phyloP scores from a whole-genome alignment of 2,113 vertebrate genomes.

The Ciconia stormi region DNA sequence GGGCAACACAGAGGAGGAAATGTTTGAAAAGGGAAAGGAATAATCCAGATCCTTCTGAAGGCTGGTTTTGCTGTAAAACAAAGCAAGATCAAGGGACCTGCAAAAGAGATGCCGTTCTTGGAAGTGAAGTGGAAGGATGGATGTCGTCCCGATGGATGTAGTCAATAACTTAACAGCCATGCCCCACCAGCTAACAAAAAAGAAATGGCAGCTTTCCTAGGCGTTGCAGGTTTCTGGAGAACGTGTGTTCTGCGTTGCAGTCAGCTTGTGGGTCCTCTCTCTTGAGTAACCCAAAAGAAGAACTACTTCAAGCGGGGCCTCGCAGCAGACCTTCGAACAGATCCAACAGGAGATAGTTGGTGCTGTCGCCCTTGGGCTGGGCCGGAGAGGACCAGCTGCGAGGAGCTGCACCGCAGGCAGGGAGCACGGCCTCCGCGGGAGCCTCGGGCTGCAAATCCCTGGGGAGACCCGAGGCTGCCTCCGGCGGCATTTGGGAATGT shows the following conservation, averaged over 20 bases:
- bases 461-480: background rate
- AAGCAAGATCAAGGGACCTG: background rate
- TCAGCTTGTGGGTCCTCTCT: too few relatives aligned
- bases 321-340: background rate
- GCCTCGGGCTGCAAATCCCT: background rate
- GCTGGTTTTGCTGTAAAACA: rapidly evolving
- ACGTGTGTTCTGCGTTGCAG: background rate
- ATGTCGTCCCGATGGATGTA: rapidly evolving
- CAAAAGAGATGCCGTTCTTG: rapidly evolving
- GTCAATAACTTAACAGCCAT: rapidly evolving
- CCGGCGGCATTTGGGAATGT: background rate
- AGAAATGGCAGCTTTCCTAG: background rate
- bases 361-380: too few relatives aligned
- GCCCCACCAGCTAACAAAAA: background rate
- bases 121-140: background rate
- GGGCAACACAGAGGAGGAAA: background rate
- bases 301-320: background rate
- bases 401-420: background rate
- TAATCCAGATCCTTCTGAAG: background rate
- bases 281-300: background rate
- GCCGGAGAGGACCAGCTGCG: background rate
- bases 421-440: background rate
- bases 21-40: background rate
- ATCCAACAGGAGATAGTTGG: too few relatives aligned
- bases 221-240: rapidly evolving